Conservation (phyloP, 2,113 vertebrate genomes). For the Solea senegalensis region DNA sequence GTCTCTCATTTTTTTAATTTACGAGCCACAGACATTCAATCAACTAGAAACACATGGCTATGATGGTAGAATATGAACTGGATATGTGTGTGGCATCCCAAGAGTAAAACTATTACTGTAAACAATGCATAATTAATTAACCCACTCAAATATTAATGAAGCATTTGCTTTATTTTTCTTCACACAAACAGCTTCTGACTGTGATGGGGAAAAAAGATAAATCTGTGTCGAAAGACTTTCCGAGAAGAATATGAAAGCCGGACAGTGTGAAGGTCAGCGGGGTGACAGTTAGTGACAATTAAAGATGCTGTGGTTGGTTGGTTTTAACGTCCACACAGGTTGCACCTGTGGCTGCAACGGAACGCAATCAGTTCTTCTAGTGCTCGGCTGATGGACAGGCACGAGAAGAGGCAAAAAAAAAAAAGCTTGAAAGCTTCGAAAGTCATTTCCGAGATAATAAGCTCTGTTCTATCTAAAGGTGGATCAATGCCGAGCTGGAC, state of each 20-base stretch:
- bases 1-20: background rate
- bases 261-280: slow-evolving; percentile 43
- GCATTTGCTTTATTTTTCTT: slow-evolving; percentile 15
- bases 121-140: slow-evolving; percentile 26
- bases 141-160: slow-evolving; percentile 15
- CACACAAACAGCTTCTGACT: slow-evolving; percentile 12
- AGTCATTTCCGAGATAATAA: slow-evolving; percentile 78
- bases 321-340: slow-evolving; percentile 29
- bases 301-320: slow-evolving; percentile 31
- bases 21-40: background rate
- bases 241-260: slow-evolving; percentile 10
- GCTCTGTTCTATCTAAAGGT: slow-evolving; percentile 59
- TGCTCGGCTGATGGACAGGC: slow-evolving; percentile 40
- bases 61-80: background rate
- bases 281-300: slow-evolving; percentile 31
- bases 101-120: slow-evolving; percentile 5
- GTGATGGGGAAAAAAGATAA: slow-evolving; percentile 29
- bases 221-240: background rate
- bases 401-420: slow-evolving; percentile 31
- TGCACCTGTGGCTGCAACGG: slow-evolving; percentile 18
- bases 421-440: slow-evolving; percentile 67
- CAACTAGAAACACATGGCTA: background rate
- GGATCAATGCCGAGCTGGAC: slow-evolving; percentile 66
- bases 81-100: background rate
- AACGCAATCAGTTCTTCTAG: slow-evolving; percentile 60